Evolutionary conservation across 2,888 invertebrate genomes (phyloP).

Genomic region (Drosophila demipolita): DNA sequence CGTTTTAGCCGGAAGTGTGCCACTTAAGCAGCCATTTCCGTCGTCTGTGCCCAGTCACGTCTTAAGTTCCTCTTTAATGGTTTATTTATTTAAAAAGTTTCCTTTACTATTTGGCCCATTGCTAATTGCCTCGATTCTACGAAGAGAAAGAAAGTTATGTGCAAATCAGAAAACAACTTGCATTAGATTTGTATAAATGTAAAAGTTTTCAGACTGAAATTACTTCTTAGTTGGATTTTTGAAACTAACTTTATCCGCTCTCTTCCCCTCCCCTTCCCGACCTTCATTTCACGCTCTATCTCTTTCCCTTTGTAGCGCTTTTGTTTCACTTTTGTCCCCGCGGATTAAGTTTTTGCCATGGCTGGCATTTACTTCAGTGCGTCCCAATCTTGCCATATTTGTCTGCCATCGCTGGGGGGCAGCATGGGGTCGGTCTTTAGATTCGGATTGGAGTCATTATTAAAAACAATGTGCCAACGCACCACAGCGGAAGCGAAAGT

Average conservation of each 20-base stretch:
- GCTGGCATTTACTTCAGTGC: conserved; percentile 56
- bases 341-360: conserved; percentile 68
- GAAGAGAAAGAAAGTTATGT: conserved; percentile 9
- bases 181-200: conserved; percentile 55
- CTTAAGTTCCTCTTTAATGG: conserved; percentile 47
- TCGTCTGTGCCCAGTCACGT: conserved; percentile 48
- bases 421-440: conserved; percentile 5
- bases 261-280: not conserved
- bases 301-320: conserved; percentile 12
- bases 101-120: conserved; percentile 54
- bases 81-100: conserved; percentile 56
- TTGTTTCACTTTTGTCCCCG: conserved; percentile 52
- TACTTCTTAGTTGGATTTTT: conserved; percentile 69
- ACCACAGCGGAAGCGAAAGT: conserved; percentile 56
- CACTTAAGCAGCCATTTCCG: conserved; percentile 77
- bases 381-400: conserved; percentile 5
- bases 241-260: conserved; percentile 53
- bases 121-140: conserved; percentile 57
- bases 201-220: conserved; percentile 64
- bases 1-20: conserved; percentile 64
- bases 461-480: conserved; percentile 69
- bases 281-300: not conserved
- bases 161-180: conserved; percentile 39
- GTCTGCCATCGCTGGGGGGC: conserved; percentile 9
- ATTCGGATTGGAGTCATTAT: conserved; percentile 28